phyloP scores from a whole-genome alignment of 92 coral and sea anemone genomes.

The Palythoa grandiflora region DNA sequence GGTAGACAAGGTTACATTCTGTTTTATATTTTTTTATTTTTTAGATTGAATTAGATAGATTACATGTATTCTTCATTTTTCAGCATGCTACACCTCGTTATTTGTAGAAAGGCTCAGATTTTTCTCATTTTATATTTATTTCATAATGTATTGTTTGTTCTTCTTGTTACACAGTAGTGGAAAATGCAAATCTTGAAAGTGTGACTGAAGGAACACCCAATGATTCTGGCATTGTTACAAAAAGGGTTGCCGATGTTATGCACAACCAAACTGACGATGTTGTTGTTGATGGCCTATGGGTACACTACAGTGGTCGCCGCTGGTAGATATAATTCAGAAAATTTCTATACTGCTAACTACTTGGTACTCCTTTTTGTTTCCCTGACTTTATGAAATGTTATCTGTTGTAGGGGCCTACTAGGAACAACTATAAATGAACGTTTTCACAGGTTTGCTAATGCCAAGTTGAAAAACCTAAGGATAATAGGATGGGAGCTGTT shows the following conservation, averaged over 20 bases:
- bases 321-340: background rate
- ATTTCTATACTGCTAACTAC: background rate
- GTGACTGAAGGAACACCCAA: background rate
- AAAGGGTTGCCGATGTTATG: conserved; percentile 11
- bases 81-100: background rate
- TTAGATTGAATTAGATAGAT: background rate
- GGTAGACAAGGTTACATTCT: conserved; percentile 24
- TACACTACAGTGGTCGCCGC: background rate
- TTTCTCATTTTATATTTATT: background rate
- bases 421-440: conserved; percentile 7
- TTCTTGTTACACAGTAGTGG: conserved; percentile 2
- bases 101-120: background rate
- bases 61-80: background rate
- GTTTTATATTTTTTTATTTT: background rate
- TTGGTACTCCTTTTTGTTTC: background rate
- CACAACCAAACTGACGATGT: conserved; percentile 7
- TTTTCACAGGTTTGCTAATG: conserved; percentile 13
- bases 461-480: background rate
- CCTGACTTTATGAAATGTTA: background rate
- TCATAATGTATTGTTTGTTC: background rate
- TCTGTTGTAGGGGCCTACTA: background rate
- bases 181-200: conserved; percentile 12
- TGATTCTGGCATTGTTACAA: conserved; percentile 3
- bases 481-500: conserved; percentile 12
- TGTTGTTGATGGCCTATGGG: conserved; percentile 22